Base-by-base conservation (phyloP, 2,888 invertebrate species). In the Synergus japonicus region DNA sequence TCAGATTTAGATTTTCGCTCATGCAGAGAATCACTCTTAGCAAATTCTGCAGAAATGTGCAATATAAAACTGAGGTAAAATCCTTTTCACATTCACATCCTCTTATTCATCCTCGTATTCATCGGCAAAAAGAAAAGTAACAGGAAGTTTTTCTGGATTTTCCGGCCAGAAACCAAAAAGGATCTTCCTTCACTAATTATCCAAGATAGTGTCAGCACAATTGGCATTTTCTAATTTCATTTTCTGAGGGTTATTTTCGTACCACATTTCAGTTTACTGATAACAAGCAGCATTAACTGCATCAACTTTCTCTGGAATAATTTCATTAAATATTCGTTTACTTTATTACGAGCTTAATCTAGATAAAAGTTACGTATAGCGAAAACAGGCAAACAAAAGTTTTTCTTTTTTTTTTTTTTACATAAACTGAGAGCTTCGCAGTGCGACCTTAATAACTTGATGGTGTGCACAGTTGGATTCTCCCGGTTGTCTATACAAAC, bases 371-470 rank as follows among this genome's bases (percentile, higher is more conserved):
- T 54, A n/a, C 8, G 8, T 15, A 54, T 8, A 7, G n/a, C 8
- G n/a, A 64, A 29, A 37, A 64, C 13, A 64, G 29, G 7, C 13
- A 15, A 29, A 37, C 29, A 29, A 15, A 29, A 64, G 64, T 29
- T 64, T 64, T 64, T 22, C 22, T 22, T 29, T 29, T 29, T 29
- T 29, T 29, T 29, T 29, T 29, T 29, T 29, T 37, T 64, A 7
- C 64, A 8, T 64, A 37, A 29, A 15, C 64, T 64, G 4, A 12
- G 22, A 29, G 29, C 64, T 54, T 37, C 37, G 13, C 29, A 66
- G 43, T 41, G 43, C 43, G 66, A 66, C 66, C 66, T 43, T 44
- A 66, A 66, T 66, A 66, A 41, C 66, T 66, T 43, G n/a, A 66
- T 66, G 10, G 67, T 67, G 67, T 44, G 44, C 10, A 67, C 67